Base-by-base conservation (phyloP, 2,797 vertebrate species). In the Chanos chanos region DNA sequence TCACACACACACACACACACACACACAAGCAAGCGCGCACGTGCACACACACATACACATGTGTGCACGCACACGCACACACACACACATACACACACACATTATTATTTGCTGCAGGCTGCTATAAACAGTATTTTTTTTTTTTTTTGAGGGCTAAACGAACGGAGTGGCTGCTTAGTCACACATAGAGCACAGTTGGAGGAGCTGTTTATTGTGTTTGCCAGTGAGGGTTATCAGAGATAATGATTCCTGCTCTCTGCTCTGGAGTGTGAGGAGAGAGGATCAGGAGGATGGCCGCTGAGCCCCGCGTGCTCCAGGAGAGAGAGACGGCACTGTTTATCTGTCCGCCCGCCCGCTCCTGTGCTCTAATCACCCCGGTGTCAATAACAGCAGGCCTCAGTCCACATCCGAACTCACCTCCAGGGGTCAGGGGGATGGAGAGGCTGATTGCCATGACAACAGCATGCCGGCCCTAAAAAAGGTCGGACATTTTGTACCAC, bases 381-480 rank as follows among this genome's bases (percentile, higher is more conserved):
- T 78, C 64, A 71, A 67, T 77, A 75, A 68, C 53, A 43, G 68
- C 66, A 70, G 58, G 68, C 56, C 43, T 64, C 30, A 62, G 60
- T 74, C 68, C 64, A 49, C 50, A 62, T 60, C 50, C 22, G 50
- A 56, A 61, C 72, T 71, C 71, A 70, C 72, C 74, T 70, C 59
- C 53, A 33, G 77, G 53, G 74, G 68, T 72, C 74, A 72, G 49
- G 62, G 74, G 81, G 77, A 79, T 64, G 77, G 79, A 79, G 80
- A 80, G 83, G 70, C 75, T 55, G 49, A 81, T 84, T 83, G 80
- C 77, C 79, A 81, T 85, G 78, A 81, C 81, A 86, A 83, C 85
- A 75, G 71, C 83, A 81, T 84, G 79, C 76, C 69, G 72, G 79
- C 74, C 62, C 50, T 48, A 24, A 48, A 59, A 72, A 67, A 15